Evolutionary conservation across 2,797 vertebrate genomes (phyloP).

Genomic region (Oreochromis grahami): DNA sequence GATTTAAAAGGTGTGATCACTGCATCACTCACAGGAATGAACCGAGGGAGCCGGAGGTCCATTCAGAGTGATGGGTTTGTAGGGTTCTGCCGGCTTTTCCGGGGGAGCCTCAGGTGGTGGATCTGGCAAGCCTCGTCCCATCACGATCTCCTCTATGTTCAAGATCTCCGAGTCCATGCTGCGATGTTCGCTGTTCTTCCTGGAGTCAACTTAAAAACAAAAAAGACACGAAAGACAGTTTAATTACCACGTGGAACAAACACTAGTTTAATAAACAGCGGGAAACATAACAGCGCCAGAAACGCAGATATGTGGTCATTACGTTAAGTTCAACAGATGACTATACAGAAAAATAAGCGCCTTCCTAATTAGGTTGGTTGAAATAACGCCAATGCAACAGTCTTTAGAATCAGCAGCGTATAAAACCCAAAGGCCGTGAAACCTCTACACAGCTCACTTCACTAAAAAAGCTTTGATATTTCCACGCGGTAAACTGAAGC

Average conservation of each 20-base stretch:
- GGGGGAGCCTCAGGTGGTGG: slow-evolving; percentile 59
- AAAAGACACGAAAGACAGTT: background rate
- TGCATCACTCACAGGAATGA: slow-evolving; percentile 70
- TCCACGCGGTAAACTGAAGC: fast-evolving
- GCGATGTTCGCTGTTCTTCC: background rate
- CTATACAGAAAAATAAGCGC: background rate
- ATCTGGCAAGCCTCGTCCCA: slow-evolving; percentile 70
- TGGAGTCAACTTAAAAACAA: background rate
- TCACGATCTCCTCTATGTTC: slow-evolving; percentile 79
- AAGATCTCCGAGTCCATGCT: slow-evolving; percentile 79
- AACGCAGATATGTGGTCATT: background rate
- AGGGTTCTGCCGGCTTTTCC: slow-evolving; percentile 58
- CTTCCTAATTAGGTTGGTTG: no score
- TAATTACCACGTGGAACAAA: background rate
- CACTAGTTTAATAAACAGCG: background rate
- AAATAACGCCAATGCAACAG: background rate
- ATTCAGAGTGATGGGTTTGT: slow-evolving; percentile 60
- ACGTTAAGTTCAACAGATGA: slow-evolving; percentile 1
- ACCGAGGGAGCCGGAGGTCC: slow-evolving; percentile 58
- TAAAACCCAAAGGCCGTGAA: background rate
- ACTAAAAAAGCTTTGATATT: background rate
- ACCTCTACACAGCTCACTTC: background rate
- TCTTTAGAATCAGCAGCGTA: fast-evolving
- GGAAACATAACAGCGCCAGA: background rate
- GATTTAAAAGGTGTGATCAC: fast-evolving